Evolutionary conservation across 2,888 invertebrate genomes (phyloP), one percentile per base, ranked within the genome.

Genomic region (Artemia sinica): DNA sequence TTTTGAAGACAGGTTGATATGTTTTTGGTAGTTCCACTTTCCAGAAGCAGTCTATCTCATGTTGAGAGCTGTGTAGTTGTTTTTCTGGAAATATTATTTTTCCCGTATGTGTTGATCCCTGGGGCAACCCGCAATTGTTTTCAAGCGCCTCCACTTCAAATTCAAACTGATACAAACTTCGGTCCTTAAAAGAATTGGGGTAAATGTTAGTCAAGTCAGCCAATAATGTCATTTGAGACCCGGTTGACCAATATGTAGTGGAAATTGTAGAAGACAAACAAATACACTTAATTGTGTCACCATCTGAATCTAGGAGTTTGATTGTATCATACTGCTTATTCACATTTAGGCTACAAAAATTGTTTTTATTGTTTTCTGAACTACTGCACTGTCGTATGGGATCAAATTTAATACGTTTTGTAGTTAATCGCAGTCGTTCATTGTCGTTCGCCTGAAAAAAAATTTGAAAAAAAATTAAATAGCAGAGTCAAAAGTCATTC

Each of bases 81-180:
- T 58, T 18, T 14, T 58, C 18, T 8, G 58, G 58, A 18, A 58
- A 58, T 9, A 14, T 8, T n/a, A 58, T n/a, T 9, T 58, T 58
- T 18, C 58, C 58, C n/a, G 58, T 58, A 18, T 14, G 18, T n/a
- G 14, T 58, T 8, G 58, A 14, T 18, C 8, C 18, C n/a, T 58
- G 14, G 58, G 10, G 58, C n/a, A n/a, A 8, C 18, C 58, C 58
- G 9, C 58, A 58, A 18, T 58, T 14, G 10, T 58, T 58, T 58
- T 58, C 58, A 58, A 58, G 14, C 10, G 14, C 58, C 18, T 58
- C 58, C 10, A 10, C 10, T 58, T 58, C 58, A 14, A 58, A 14
- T n/a, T 58, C 58, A 58, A 58, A 58, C 58, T 18, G 58, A 18
- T 58, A 58, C 18, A 58, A 58, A 18, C 58, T 58, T 58, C 58